Evolutionary conservation across 2,113 vertebrate genomes (phyloP).

Genomic region (Toxotes jaculatrix): DNA sequence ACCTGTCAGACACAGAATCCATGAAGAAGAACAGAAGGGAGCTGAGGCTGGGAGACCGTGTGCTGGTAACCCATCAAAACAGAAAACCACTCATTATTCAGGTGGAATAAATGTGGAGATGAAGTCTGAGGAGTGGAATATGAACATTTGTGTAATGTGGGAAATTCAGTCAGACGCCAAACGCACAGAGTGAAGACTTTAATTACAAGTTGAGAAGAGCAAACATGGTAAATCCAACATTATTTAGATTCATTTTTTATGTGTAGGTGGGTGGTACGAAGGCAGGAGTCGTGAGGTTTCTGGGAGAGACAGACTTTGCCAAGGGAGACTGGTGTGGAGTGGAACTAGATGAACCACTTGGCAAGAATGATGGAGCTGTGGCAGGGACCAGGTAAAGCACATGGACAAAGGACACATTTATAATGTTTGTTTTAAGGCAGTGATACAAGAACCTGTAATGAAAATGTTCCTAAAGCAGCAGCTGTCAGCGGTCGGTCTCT

Average conservation of each 20-base stretch:
- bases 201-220: no score
- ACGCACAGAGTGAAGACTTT: no score
- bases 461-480: background rate
- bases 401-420: background rate
- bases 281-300: constrained; percentile 94
- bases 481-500: background rate
- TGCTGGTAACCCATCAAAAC: constrained; percentile 85
- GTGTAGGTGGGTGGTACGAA: constrained; percentile 94
- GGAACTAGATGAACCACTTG: constrained; percentile 95
- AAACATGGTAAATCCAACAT: background rate
- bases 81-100: no score
- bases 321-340: constrained; percentile 99
- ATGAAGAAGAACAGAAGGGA: constrained; percentile 93
- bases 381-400: constrained; percentile 92
- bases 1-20: constrained; percentile 94
- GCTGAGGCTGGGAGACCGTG: constrained; percentile 93
- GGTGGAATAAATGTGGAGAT: no score
- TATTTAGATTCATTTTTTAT: background rate
- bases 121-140: no score
- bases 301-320: constrained; percentile 98
- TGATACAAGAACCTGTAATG: background rate
- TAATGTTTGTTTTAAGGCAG: background rate
- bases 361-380: constrained; percentile 97
- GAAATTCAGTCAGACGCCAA: no score
- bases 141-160: no score